phyloP scores from a whole-genome alignment of 2,113 vertebrate species.

The Butorides virescens region DNA sequence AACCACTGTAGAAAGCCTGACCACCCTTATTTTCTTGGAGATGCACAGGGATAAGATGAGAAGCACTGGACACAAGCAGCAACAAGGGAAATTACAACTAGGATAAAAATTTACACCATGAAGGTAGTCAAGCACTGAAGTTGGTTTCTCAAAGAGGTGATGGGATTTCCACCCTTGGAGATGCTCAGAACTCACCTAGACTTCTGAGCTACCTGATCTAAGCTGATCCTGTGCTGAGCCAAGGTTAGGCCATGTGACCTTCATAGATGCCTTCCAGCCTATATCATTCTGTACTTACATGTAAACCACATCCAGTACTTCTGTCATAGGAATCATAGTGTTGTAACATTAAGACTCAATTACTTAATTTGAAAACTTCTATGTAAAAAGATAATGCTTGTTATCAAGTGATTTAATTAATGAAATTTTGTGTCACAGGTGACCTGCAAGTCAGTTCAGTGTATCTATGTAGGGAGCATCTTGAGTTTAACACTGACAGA shows the following conservation, averaged over 20 bases:
- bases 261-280: not conserved
- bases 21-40: not conserved
- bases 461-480: not conserved
- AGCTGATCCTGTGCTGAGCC: not conserved
- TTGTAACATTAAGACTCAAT: not conserved
- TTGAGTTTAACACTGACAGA: not conserved
- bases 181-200: not conserved
- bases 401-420: not conserved
- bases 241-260: not conserved
- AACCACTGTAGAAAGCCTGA: not conserved
- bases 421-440: not conserved
- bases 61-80: not conserved
- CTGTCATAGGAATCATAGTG: not conserved
- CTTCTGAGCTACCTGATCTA: not conserved
- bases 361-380: not conserved
- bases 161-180: not conserved
- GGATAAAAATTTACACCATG: not conserved
- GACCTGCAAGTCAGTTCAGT: not conserved
- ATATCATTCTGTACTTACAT: accelerated
- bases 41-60: not conserved
- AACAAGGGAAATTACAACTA: not conserved
- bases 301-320: not conserved
- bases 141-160: not conserved
- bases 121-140: not conserved
- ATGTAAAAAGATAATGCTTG: not conserved